phyloP scores from a whole-genome alignment of 1,140 invertebrate species.

The Ectropis grisescens region DNA sequence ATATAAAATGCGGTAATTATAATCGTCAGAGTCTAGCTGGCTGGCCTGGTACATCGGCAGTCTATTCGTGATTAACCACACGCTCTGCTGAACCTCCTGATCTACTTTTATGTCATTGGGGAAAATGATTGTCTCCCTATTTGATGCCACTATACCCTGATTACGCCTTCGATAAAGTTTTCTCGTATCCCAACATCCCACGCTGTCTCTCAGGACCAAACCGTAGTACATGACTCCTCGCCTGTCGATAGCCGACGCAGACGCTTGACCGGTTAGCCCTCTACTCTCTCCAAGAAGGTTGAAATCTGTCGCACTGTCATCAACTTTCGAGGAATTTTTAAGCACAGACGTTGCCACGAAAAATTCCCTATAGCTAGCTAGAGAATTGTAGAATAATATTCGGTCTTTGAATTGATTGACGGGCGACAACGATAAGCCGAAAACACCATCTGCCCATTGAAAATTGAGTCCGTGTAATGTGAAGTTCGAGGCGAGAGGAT shows the following conservation, averaged over 20 bases:
- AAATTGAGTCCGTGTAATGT: constrained; percentile 80
- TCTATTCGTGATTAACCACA: constrained; percentile 83
- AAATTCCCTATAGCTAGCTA: constrained; percentile 85
- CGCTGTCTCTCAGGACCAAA: constrained; percentile 78
- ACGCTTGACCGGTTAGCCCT: constrained; percentile 76
- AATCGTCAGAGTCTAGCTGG: constrained; percentile 72
- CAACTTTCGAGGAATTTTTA: constrained; percentile 70
- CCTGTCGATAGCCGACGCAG: constrained; percentile 77
- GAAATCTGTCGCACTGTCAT: constrained; percentile 72
- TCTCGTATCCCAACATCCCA: constrained; percentile 85
- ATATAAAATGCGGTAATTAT: constrained; percentile 81
- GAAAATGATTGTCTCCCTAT: constrained; percentile 76
- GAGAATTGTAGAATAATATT: constrained; percentile 81
- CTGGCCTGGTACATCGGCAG: constrained; percentile 79
- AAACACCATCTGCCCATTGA: constrained; percentile 86
- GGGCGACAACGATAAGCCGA: constrained; percentile 80
- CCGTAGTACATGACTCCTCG: constrained; percentile 84
- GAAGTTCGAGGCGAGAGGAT: constrained; percentile 79
- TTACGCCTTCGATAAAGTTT: constrained; percentile 77
- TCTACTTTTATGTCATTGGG: constrained; percentile 86
- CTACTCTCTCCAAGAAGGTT: constrained; percentile 74
- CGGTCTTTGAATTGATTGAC: constrained; percentile 70
- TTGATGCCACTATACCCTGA: constrained; percentile 73
- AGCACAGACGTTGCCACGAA: constrained; percentile 77
- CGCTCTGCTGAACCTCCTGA: constrained; percentile 74